Percentiles rank a stretch among this genome's conserved stretches.
These are phyloP conservation scores for Melanotaenia nigrans DNA, from an alignment of 2,797 vertebrate species.

Conservation along the genomic window DNA sequence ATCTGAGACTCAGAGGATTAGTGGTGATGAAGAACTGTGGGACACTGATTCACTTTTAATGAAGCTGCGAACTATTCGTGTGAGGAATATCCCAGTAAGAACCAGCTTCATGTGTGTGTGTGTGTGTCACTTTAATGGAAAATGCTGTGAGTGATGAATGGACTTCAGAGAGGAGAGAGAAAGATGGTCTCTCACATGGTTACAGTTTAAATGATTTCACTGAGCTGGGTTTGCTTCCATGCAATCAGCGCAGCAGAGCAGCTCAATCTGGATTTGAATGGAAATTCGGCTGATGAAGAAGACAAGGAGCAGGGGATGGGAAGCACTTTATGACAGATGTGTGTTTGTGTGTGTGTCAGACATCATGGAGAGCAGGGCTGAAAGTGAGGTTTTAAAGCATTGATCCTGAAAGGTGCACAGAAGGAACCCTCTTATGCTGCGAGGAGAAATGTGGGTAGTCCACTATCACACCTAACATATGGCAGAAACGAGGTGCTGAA, in stretches of 20 bases:
- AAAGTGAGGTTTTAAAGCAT: conserved; percentile 30
- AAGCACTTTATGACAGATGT: not conserved
- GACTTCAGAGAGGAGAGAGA: conserved; percentile 7
- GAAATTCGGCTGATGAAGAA: conserved; percentile 32
- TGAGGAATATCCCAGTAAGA: not conserved
- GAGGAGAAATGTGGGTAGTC: conserved; percentile 17
- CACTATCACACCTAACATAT: conserved; percentile 37
- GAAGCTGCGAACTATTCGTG: conserved; percentile 8
- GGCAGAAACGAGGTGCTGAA: not conserved
- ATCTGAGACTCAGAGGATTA: conserved; percentile 15
- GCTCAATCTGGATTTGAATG: conserved; percentile 21
- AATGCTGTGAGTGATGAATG: conserved; percentile 16
- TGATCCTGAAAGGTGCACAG: conserved; percentile 15
- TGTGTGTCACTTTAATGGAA: conserved; percentile 28
- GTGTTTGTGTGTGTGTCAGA: conserved; percentile 1
- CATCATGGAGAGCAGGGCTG: conserved; percentile 27
- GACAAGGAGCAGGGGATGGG: not conserved
- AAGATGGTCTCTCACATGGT: conserved; percentile 30
- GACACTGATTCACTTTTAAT: conserved; percentile 19
- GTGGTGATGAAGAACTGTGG: not conserved
- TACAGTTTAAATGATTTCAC: conserved; percentile 25
- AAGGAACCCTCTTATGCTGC: conserved; percentile 17
- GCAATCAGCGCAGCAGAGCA: conserved; percentile 33
- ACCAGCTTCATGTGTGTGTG: not conserved
- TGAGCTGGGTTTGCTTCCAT: conserved; percentile 20